Evolutionary conservation across 2,888 invertebrate species (phyloP).

Genomic region (Diarsia dahlii): DNA sequence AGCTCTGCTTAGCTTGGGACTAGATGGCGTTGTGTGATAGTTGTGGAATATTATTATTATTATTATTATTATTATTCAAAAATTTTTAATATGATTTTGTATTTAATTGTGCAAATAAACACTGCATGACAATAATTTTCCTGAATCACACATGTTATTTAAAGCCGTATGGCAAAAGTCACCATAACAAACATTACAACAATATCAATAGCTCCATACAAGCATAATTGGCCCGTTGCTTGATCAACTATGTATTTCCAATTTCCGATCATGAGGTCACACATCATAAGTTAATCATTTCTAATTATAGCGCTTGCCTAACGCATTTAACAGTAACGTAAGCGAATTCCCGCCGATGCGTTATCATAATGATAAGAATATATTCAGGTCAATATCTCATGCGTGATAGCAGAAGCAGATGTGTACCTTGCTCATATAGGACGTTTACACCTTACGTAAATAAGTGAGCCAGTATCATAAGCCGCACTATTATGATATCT

Average conservation of each 20-base stretch:
- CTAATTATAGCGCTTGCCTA: slow-evolving; percentile 75
- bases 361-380: slow-evolving; percentile 82
- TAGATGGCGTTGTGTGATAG: too few species aligned
- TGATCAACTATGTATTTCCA: slow-evolving; percentile 33
- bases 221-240: not conserved
- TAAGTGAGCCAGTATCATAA: slow-evolving; percentile 2
- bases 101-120: not conserved
- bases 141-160: not conserved
- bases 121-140: slow-evolving; percentile 9
- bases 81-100: not conserved
- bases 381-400: slow-evolving; percentile 87
- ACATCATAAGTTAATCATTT: slow-evolving; percentile 61
- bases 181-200: not conserved
- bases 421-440: slow-evolving; percentile 26
- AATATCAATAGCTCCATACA: not conserved
- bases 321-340: slow-evolving; percentile 70
- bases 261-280: slow-evolving; percentile 64
- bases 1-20: too few species aligned
- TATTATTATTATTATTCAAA: too few species aligned
- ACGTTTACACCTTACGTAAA: slow-evolving; percentile 17
- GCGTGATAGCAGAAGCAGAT: slow-evolving; percentile 79
- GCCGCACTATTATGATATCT: not conserved
- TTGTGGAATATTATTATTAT: too few species aligned
- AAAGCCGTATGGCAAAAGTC: not conserved
- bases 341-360: slow-evolving; percentile 61